Evolutionary conservation across 2,113 vertebrate genomes (phyloP).

Genomic region (Dasyornis broadbenti): DNA sequence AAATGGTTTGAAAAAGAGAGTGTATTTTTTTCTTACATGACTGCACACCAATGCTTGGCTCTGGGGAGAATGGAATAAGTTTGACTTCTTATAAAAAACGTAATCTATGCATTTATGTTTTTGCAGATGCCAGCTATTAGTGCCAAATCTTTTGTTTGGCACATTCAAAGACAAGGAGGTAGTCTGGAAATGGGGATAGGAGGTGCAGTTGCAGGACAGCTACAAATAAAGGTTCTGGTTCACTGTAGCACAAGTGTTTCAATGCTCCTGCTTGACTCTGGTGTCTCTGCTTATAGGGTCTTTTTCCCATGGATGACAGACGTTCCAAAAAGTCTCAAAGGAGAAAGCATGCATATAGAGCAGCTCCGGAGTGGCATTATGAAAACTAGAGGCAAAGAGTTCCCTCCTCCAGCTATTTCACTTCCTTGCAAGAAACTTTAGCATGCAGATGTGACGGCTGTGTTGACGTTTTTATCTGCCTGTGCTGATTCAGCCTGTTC

Average conservation of each 20-base stretch:
- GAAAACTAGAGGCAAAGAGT: background rate
- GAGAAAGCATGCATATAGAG: background rate
- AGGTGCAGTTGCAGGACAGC: background rate
- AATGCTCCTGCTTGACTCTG: background rate
- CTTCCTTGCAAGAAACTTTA: background rate
- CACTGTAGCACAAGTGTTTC: background rate
- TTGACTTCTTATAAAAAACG: background rate
- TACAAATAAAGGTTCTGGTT: background rate
- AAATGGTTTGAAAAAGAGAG: background rate
- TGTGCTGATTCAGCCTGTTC: background rate
- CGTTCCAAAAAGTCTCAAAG: background rate
- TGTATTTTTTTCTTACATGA: background rate
- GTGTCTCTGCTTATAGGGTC: background rate
- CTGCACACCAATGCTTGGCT: background rate
- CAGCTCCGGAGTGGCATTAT: background rate
- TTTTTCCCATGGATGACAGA: background rate
- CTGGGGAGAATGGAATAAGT: background rate
- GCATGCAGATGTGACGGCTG: background rate
- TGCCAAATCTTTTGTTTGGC: background rate
- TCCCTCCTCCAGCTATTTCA: background rate
- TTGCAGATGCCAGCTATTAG: background rate
- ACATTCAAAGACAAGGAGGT: background rate
- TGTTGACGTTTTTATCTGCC: background rate
- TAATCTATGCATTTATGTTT: background rate
- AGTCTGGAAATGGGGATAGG: background rate